Base-by-base conservation (phyloP, 1,140 invertebrate species). In the Papilio machaon region DNA sequence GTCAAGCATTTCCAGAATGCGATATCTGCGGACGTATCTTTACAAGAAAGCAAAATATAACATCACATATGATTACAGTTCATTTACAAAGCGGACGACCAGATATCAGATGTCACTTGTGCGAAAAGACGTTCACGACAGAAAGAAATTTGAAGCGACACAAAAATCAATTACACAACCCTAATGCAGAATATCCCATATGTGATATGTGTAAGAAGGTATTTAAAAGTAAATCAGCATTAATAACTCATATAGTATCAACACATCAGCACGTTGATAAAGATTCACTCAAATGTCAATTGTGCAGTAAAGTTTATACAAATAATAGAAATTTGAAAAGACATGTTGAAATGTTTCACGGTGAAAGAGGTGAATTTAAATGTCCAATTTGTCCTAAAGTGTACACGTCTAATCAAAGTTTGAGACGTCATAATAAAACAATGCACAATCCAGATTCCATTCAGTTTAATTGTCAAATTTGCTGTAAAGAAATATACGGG, bases 21-120 rank as follows among this genome's bases (percentile, higher is more conserved):
- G 91, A 94, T 52, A n/a, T 92, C 3, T 94, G 92, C 64, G 92
- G 92, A 0, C 82, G 89, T 23, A 88, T 91, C 0, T 94, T 92
- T 47, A 90, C 89, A 0, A 87, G 92, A 74, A 92, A 91, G 86
- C 89, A 92, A 35, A 94, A 92, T 60, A 89, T 94, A 2, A 82
- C 84, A 4, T 90, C 89, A 0, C 92, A 94, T 52, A 92, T 94
- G 91, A 86, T 89, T 2, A 90, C 89, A 0, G 88, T 91, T 0
- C 92, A 94, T 80, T 78, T 90, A 23, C 88, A 90, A 85, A 86
- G 85, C 0, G 35, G 82, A 8, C 83, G 82, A 0, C 84, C 84
- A 0, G 81, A 87, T 6, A 88, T 90, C 7, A 49, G 79, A 7
- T 94, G 92, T 49, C 49, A 77, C 0, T 49, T 90, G 2, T 94